A percentile compares a stretch with the other conserved stretches of the same genome.
Conservation (phyloP, 2,888 invertebrate species). For the Sycophila texana region DNA sequence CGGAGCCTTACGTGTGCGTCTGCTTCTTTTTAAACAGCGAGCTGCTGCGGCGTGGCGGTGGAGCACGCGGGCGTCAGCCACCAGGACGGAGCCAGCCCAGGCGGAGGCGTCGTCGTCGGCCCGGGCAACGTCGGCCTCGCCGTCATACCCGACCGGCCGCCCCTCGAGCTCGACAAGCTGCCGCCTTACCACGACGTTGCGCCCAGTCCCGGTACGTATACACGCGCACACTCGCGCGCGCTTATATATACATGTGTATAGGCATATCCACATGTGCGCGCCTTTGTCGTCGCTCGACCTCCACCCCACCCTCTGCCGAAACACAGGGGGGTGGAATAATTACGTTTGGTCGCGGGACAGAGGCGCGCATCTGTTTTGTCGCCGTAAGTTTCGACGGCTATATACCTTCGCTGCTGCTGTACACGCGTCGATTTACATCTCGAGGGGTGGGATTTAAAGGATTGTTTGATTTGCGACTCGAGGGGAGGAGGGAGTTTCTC, state of each 20-base stretch:
- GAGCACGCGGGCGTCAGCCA: constrained; percentile 59
- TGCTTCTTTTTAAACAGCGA: constrained; percentile 62
- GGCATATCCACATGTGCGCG: neutral
- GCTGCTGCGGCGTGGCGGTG: constrained; percentile 72
- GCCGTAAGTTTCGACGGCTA: no score
- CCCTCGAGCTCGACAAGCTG: constrained; percentile 74
- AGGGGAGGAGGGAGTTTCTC: no score
- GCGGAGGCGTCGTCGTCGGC: constrained; percentile 63
- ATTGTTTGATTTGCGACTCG: no score
- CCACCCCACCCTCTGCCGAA: neutral
- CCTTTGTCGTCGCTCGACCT: neutral
- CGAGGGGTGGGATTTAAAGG: no score
- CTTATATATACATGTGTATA: neutral
- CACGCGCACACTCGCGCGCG: neutral
- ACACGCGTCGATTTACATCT: no score
- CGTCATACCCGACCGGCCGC: constrained; percentile 74
- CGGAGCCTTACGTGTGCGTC: no score
- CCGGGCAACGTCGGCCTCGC: constrained; percentile 71
- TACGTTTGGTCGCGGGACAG: no score
- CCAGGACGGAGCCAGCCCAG: constrained; percentile 68
- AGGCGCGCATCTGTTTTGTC: no score
- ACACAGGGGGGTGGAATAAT: no score
- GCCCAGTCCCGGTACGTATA: constrained; percentile 70
- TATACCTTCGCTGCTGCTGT: no score
- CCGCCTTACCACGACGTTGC: constrained; percentile 75